These are phyloP conservation scores for Calidris pygmaea DNA, from an alignment of 2,113 vertebrate species.

Conservation along the genomic window DNA sequence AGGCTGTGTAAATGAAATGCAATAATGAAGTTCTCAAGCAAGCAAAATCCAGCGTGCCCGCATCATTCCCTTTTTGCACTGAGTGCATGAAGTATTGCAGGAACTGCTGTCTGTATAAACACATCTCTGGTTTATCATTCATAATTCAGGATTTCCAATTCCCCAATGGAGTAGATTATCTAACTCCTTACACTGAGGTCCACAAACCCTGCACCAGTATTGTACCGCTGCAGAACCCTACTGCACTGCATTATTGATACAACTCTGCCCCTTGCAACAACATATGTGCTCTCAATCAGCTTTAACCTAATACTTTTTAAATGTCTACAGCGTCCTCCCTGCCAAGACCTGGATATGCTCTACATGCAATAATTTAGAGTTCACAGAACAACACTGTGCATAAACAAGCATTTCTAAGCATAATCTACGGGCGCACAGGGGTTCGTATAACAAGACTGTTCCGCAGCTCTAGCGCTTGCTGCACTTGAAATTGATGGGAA, in stretches of 20 bases:
- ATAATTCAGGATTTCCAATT: constrained; percentile 49
- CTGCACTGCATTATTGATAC: neutral
- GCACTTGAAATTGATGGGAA: neutral
- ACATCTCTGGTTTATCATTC: constrained; percentile 29
- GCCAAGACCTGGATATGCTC: neutral
- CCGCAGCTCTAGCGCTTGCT: neutral
- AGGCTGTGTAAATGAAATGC: constrained; percentile 32
- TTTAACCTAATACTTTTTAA: constrained; percentile 22
- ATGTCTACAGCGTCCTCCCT: neutral
- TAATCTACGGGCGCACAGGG: neutral
- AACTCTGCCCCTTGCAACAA: neutral
- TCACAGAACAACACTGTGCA: neutral
- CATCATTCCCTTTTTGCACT: neutral
- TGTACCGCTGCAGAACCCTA: neutral
- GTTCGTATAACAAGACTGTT: neutral
- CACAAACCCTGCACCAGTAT: neutral
- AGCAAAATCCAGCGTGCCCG: neutral
- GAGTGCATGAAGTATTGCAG: neutral
- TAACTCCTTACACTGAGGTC: neutral
- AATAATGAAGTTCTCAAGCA: constrained; percentile 28
- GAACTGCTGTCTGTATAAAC: constrained; percentile 37
- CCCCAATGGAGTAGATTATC: neutral
- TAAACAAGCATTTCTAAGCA: neutral
- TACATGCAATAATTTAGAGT: neutral
- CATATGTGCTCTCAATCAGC: neutral